Evolutionary conservation across 1,140 invertebrate species (phyloP).

Genomic region (Zaprionus gabonicus): DNA sequence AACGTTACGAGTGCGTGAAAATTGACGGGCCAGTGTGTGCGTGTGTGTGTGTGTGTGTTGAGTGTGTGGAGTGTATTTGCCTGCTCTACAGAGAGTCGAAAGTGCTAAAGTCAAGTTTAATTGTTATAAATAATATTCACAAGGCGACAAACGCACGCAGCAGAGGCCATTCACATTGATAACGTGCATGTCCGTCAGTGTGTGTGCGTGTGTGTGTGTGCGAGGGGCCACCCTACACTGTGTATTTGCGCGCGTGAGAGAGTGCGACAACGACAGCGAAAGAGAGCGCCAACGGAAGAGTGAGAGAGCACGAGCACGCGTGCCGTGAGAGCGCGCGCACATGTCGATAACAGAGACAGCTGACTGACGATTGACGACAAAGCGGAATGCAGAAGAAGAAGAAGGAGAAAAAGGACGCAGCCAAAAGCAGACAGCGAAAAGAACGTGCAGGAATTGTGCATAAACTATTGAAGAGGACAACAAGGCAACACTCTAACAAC

Average conservation of each 20-base stretch:
- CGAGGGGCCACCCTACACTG: conserved; percentile 41
- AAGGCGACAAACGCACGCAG: conserved; percentile 35
- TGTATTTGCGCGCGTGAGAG: conserved; percentile 36
- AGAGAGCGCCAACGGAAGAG: background rate
- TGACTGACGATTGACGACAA: conserved; percentile 56
- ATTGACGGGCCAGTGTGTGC: conserved; percentile 6
- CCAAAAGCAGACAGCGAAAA: conserved; percentile 40
- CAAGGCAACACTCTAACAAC: background rate
- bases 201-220: conserved; percentile 11
- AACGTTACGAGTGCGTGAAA: conserved; percentile 25
- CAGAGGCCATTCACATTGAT: conserved; percentile 62
- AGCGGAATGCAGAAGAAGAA: conserved; percentile 40
- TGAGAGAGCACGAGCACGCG: conserved; percentile 39
- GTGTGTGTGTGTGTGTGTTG: background rate
- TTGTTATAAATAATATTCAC: conserved; percentile 48
- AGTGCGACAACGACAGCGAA: conserved; percentile 15
- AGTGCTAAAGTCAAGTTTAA: conserved; percentile 38
- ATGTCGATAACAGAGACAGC: conserved; percentile 77
- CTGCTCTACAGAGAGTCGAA: conserved; percentile 24
- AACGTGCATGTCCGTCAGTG: conserved; percentile 23
- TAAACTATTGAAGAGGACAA: conserved; percentile 36
- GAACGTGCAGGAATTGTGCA: conserved; percentile 33
- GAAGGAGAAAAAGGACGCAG: conserved; percentile 38
- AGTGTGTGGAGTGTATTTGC: background rate
- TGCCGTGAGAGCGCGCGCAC: conserved; percentile 59